Evolutionary conservation across 2,888 invertebrate genomes (phyloP).

Genomic region (Chalcis sispes): DNA sequence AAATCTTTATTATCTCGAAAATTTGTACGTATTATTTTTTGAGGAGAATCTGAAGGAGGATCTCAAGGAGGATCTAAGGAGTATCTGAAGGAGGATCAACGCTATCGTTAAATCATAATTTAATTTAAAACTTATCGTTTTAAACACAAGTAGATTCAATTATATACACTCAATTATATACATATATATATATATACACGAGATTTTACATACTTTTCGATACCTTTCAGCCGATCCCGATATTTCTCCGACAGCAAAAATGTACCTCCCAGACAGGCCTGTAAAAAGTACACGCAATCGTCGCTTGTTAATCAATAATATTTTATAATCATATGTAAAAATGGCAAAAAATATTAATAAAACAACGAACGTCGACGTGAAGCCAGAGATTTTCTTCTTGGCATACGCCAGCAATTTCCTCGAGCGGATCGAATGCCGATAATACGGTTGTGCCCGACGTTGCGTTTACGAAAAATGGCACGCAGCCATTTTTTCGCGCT

Average conservation of each 20-base stretch:
- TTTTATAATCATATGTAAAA: not conserved
- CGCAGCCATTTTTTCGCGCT: slow-evolving; percentile 76
- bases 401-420: slow-evolving; percentile 83
- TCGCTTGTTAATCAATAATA: too few relatives aligned
- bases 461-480: slow-evolving; percentile 85
- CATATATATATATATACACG: not conserved
- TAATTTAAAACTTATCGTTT: slow-evolving; percentile 16
- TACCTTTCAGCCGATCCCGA: slow-evolving; percentile 80
- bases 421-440: slow-evolving; percentile 88
- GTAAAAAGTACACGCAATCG: too few relatives aligned
- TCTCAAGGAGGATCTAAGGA: slow-evolving; percentile 33
- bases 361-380: slow-evolving; percentile 89
- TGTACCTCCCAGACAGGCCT: slow-evolving; percentile 89
- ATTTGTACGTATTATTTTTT: not conserved
- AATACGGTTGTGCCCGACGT: slow-evolving; percentile 90
- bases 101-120: slow-evolving; percentile 18
- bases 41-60: slow-evolving; percentile 25
- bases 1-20: not conserved
- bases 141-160: slow-evolving; percentile 8
- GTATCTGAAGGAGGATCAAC: slow-evolving; percentile 32
- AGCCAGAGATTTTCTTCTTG: slow-evolving; percentile 84
- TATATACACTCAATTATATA: not conserved
- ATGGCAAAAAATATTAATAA: not conserved
- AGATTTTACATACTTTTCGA: slow-evolving; percentile 78
- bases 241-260: slow-evolving; percentile 83